Conservation (phyloP, 2,113 vertebrate genomes). For the Otocyon megalotis region DNA sequence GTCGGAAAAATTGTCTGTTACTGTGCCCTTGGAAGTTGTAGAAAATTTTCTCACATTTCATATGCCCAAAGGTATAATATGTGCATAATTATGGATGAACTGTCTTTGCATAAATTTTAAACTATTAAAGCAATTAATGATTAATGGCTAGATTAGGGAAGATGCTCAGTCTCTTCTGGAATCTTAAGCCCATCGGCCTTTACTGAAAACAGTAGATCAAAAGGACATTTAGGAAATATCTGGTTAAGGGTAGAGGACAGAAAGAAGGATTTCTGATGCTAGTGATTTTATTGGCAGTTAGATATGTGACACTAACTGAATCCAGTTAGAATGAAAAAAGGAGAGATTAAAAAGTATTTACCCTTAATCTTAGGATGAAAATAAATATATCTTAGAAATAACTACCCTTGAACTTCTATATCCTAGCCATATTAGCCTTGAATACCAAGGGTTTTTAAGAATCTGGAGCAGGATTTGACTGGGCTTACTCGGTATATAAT, state of each 20-base stretch:
- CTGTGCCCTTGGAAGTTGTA: conserved; percentile 9
- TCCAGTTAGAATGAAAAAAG: neutral
- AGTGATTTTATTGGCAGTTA: neutral
- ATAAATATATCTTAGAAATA: neutral
- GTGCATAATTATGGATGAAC: conserved; percentile 41
- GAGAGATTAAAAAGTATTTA: neutral
- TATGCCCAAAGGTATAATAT: neutral
- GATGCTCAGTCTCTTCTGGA: conserved; percentile 7
- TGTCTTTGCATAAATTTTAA: conserved; percentile 55
- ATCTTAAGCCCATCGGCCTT: neutral
- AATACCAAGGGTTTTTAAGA: neutral
- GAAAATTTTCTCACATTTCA: conserved; percentile 54
- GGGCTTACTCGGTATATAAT: neutral
- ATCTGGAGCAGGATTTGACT: neutral
- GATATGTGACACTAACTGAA: neutral
- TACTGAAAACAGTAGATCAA: conserved; percentile 4
- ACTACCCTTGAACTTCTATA: neutral
- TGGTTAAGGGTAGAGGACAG: neutral
- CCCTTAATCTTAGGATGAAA: neutral
- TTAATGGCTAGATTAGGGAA: conserved; percentile 56
- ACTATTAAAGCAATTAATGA: conserved; percentile 53
- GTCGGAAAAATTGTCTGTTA: conserved; percentile 12
- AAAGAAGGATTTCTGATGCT: neutral
- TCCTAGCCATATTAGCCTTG: neutral
- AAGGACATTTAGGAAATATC: neutral